Evolutionary conservation across 1,140 invertebrate species (phyloP).

Genomic region (Homarus americanus): DNA sequence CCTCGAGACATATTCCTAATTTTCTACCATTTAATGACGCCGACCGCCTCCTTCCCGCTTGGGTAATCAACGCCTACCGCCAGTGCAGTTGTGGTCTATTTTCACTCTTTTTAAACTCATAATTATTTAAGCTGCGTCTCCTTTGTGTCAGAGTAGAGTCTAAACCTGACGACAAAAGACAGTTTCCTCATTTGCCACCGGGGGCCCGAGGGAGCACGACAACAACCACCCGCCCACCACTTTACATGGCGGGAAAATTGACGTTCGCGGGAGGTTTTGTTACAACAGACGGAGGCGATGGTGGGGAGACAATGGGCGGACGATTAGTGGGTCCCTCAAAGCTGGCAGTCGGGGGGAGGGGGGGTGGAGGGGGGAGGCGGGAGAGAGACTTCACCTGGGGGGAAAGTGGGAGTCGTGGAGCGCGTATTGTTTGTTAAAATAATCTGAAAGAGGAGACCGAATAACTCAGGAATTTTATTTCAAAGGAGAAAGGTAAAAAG

Average conservation of each 20-base stretch:
- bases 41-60: not conserved
- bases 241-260: slow-evolving; percentile 42
- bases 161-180: slow-evolving; percentile 33
- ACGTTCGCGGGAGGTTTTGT: slow-evolving; percentile 47
- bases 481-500: too few relatives aligned
- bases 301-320: slow-evolving; percentile 29
- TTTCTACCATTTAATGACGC: slow-evolving; percentile 41
- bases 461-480: too few relatives aligned
- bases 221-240: not conserved
- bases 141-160: not conserved
- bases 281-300: slow-evolving; percentile 6
- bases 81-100: slow-evolving; percentile 17
- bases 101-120: slow-evolving; percentile 28
- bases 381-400: too few relatives aligned
- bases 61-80: slow-evolving; percentile 30
- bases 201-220: slow-evolving; percentile 14
- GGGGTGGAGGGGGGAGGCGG: too few relatives aligned
- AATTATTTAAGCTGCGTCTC: slow-evolving; percentile 33
- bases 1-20: slow-evolving; percentile 6
- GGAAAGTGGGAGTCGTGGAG: too few relatives aligned
- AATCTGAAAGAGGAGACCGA: too few relatives aligned
- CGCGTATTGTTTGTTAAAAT: too few relatives aligned
- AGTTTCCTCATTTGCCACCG: slow-evolving; percentile 37
- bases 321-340: slow-evolving; percentile 51
- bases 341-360: slow-evolving; percentile 30